Conservation (phyloP, 2,113 vertebrate species). For the Nanger granti region DNA sequence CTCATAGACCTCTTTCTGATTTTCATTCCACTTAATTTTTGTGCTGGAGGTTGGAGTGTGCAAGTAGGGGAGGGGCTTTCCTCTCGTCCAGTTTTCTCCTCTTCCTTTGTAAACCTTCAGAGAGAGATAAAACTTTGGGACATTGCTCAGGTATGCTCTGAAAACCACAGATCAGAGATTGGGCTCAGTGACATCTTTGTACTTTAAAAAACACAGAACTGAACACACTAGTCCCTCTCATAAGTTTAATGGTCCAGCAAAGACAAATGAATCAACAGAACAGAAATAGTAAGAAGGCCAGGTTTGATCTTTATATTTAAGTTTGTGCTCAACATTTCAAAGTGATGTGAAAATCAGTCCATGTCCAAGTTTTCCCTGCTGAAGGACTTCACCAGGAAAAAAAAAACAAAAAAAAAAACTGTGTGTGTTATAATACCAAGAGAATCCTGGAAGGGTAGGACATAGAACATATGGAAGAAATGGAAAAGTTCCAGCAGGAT, state of each 20-base stretch:
- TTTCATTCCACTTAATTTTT: neutral
- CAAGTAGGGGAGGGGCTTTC: neutral
- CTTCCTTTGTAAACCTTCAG: neutral
- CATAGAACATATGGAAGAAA: neutral
- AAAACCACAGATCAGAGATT: neutral
- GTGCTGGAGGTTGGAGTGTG: neutral
- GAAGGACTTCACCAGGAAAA: neutral
- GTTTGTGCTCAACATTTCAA: neutral
- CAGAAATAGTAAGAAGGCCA: neutral
- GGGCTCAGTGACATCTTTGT: neutral
- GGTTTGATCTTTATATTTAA: neutral
- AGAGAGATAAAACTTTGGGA: neutral
- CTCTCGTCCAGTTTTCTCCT: neutral
- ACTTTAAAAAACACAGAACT: neutral
- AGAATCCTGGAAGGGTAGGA: neutral
- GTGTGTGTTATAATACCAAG: neutral
- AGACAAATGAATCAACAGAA: conserved; percentile 35
- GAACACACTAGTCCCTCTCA: neutral
- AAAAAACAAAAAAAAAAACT: neutral
- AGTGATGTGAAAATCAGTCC: neutral
- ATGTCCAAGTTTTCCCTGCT: neutral
- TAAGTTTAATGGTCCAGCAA: neutral
- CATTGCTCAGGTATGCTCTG: neutral
- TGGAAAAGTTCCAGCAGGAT: neutral
- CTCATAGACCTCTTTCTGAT: neutral